A percentile compares a stretch with the other conserved stretches of the same genome.
Evolutionary conservation across 2,797 vertebrate genomes (phyloP).

Genomic region (Antrozous pallidus): DNA sequence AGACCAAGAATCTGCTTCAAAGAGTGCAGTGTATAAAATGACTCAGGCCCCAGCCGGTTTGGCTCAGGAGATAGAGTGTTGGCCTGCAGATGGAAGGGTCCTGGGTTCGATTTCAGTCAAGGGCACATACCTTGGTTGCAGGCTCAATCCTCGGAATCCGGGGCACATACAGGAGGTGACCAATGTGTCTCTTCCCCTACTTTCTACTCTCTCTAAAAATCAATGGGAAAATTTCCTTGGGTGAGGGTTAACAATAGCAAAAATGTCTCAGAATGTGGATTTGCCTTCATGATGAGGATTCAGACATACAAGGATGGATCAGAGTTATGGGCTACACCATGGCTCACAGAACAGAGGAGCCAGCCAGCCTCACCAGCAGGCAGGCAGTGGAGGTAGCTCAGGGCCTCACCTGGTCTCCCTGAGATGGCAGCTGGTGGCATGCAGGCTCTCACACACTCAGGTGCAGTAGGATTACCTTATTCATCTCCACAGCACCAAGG

Average conservation of each 20-base stretch:
- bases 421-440: background rate
- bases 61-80: too few species aligned
- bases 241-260: too few species aligned
- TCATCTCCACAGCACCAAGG: background rate
- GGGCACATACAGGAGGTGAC: too few species aligned
- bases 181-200: too few species aligned
- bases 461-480: background rate
- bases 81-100: too few species aligned
- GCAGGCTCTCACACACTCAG: background rate
- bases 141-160: too few species aligned
- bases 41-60: background rate
- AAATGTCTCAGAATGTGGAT: background rate
- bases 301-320: background rate
- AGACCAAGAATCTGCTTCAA: background rate
- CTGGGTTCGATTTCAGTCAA: too few species aligned
- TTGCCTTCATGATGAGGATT: background rate
- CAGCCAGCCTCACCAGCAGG: background rate
- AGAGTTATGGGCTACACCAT: background rate
- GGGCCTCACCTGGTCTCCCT: background rate
- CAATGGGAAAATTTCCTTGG: too few species aligned
- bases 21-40: background rate
- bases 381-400: accelerated
- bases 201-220: too few species aligned
- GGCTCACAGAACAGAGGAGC: background rate
- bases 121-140: too few species aligned